Evolutionary conservation across 2,797 vertebrate species (phyloP).

Genomic region (Acanthurus lineatus): DNA sequence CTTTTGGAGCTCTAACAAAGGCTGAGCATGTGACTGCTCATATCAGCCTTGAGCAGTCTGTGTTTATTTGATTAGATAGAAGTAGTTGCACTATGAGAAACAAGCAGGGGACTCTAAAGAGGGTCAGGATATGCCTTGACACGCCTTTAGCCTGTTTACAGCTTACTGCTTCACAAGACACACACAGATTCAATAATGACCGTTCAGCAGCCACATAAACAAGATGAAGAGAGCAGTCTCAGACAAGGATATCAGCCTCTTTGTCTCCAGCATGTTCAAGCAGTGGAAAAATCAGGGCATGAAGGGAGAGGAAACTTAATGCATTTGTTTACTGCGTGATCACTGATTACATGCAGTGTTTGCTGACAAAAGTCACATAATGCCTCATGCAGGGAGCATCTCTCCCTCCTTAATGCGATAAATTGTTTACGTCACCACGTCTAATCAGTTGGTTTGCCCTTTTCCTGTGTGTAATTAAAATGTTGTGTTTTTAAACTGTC

Average conservation of each 20-base stretch:
- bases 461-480: background rate
- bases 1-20: conserved; percentile 47
- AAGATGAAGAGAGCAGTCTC: conserved; percentile 35
- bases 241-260: conserved; percentile 26
- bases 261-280: conserved; percentile 1
- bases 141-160: conserved; percentile 72
- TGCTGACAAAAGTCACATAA: conserved; percentile 1
- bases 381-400: background rate
- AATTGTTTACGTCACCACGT: background rate
- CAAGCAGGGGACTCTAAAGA: conserved; percentile 38
- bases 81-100: conserved; percentile 55
- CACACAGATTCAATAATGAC: conserved; percentile 56
- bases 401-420: background rate
- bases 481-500: background rate
- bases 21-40: conserved; percentile 65
- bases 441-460: background rate
- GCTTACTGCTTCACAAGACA: conserved; percentile 67
- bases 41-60: conserved; percentile 56
- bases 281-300: background rate
- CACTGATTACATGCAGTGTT: background rate
- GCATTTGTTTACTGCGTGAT: conserved; percentile 2
- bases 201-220: conserved; percentile 55
- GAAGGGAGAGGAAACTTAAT: background rate
- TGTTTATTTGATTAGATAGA: conserved; percentile 74
- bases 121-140: conserved; percentile 57